Conservation (phyloP, 2,113 vertebrate genomes). For the Oxyura jamaicensis region DNA sequence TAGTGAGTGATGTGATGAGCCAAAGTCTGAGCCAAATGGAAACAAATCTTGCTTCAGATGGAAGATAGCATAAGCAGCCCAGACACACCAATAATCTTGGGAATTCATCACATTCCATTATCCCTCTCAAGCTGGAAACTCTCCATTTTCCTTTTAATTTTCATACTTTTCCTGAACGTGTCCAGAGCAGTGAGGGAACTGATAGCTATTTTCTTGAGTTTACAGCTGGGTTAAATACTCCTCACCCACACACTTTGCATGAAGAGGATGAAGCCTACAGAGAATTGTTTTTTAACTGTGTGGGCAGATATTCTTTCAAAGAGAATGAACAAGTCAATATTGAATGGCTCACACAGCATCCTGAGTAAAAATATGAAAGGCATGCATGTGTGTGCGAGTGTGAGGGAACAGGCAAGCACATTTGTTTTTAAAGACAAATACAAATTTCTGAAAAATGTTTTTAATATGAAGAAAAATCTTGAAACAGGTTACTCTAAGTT, state of each 20-base stretch:
- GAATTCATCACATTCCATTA: not conserved
- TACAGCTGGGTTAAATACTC: not conserved
- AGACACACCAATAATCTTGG: not conserved
- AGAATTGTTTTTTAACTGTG: not conserved
- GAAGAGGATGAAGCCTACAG: not conserved
- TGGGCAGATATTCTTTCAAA: not conserved
- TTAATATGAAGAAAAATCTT: not conserved
- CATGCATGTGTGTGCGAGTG: not conserved
- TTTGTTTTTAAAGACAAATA: not conserved
- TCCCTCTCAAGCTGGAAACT: not conserved
- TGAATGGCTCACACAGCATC: not conserved
- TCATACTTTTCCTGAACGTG: not conserved
- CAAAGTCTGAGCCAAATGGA: not conserved
- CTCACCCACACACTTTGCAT: not conserved
- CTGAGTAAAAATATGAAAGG: not conserved
- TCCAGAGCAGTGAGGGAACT: not conserved
- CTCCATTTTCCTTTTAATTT: not conserved
- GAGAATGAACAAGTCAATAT: constrained; percentile 7
- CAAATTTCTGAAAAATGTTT: not conserved
- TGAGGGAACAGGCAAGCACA: not conserved
- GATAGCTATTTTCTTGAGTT: not conserved
- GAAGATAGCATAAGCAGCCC: not conserved
- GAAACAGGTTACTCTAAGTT: not conserved
- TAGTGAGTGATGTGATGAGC: not conserved
- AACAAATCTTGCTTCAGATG: not conserved